Conservation (phyloP, 2,113 vertebrate genomes). For the Campylomormyrus tamandua region DNA sequence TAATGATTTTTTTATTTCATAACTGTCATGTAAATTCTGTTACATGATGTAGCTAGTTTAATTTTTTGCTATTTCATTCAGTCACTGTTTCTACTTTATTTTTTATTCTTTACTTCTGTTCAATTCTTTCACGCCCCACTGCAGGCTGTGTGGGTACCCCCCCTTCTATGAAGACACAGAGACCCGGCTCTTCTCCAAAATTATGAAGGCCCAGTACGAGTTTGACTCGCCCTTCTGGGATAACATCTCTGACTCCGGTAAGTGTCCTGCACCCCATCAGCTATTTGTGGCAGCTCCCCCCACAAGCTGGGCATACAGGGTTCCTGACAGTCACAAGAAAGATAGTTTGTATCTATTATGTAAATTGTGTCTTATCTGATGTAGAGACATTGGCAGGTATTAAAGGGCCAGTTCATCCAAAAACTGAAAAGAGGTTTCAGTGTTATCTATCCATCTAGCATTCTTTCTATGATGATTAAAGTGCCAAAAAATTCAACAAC, state of each 20-base stretch:
- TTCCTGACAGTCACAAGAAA: not conserved
- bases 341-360: not conserved
- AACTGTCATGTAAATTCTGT: not conserved
- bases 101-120: not conserved
- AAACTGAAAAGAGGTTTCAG: not conserved
- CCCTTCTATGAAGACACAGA: slow-evolving; percentile 94
- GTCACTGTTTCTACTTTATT: not conserved
- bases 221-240: slow-evolving; percentile 98
- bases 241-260: slow-evolving; percentile 89
- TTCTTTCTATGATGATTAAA: not conserved
- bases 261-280: not conserved
- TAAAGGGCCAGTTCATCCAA: not conserved
- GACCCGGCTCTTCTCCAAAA: slow-evolving; percentile 89
- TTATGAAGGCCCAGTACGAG: slow-evolving; percentile 91
- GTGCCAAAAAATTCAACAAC: not conserved
- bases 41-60: not conserved
- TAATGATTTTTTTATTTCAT: not conserved
- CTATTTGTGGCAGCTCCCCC: not conserved
- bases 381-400: not conserved
- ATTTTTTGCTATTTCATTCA: not conserved
- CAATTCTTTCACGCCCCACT: not conserved
- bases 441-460: not conserved
- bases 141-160: slow-evolving; percentile 88
- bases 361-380: not conserved
- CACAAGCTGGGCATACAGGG: not conserved